phyloP scores from a whole-genome alignment of 2,113 vertebrate genomes.

The Ibidorhyncha struthersii region DNA sequence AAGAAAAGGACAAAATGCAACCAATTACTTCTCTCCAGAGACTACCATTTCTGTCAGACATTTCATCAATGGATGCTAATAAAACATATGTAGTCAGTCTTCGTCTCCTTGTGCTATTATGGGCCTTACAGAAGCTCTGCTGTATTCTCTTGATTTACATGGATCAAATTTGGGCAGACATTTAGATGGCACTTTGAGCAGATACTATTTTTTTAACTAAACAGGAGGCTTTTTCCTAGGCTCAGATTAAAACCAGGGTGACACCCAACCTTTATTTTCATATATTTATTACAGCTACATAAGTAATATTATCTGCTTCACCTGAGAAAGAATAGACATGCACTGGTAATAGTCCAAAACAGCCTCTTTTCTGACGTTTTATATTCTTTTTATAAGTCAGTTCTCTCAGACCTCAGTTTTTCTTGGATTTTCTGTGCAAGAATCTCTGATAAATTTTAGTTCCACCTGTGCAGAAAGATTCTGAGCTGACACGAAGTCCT shows the following conservation, averaged over 20 bases:
- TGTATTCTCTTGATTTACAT: background rate
- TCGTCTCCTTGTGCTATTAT: background rate
- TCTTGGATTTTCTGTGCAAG: background rate
- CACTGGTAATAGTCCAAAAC: background rate
- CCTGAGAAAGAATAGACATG: background rate
- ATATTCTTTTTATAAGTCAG: background rate
- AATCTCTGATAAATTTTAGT: background rate
- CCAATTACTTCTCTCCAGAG: background rate
- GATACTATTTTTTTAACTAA: background rate
- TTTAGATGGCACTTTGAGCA: background rate
- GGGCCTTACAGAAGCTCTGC: background rate
- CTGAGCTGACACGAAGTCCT: background rate
- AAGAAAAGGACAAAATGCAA: background rate
- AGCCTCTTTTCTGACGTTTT: background rate
- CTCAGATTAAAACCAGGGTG: background rate
- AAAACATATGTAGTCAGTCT: background rate
- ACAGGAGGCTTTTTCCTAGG: background rate
- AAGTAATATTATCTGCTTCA: background rate
- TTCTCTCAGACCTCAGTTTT: background rate
- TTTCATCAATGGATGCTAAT: background rate
- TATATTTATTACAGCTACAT: background rate
- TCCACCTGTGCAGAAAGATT: background rate
- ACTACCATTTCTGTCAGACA: background rate
- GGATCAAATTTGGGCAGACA: fast-evolving
- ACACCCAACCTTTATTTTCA: background rate